Evolutionary conservation across 2,797 vertebrate genomes (phyloP).

Genomic region (Anguilla obscura): DNA sequence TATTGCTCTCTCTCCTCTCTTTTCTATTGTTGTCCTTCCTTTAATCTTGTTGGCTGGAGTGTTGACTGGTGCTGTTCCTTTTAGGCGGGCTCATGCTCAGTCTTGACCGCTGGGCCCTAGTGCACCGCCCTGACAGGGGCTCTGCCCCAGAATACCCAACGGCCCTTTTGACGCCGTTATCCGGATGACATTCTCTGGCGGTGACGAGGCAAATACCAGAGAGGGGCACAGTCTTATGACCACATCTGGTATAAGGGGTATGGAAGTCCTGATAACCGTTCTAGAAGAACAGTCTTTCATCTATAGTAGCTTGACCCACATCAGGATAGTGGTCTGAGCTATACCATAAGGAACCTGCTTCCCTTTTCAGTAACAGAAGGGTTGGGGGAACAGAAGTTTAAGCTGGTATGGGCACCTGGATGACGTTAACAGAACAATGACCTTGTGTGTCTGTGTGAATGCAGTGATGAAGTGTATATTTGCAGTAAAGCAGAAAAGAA

Average conservation of each 20-base stretch:
- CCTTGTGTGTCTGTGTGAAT: neutral
- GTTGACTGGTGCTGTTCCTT: neutral
- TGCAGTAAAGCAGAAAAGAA: neutral
- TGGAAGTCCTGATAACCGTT: too few species aligned
- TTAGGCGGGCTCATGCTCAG: neutral
- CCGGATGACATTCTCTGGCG: neutral
- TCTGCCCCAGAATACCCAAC: neutral
- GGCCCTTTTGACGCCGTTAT: neutral
- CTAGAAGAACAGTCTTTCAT: neutral
- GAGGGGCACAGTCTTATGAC: neutral
- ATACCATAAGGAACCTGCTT: neutral
- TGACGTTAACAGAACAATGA: neutral
- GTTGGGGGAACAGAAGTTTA: neutral
- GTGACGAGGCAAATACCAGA: neutral
- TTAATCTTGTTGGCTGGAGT: slow-evolving; percentile 11
- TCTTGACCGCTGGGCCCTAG: neutral
- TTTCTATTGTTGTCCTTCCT: slow-evolving; percentile 19
- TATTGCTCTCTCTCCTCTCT: neutral
- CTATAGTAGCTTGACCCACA: neutral
- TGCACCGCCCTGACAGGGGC: neutral
- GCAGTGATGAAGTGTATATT: neutral
- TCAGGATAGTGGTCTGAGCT: neutral
- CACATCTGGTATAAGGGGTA: neutral
- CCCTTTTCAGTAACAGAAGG: neutral
- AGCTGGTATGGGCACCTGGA: neutral